phyloP scores from a whole-genome alignment of 2,797 vertebrate species.

The Bufotes viridis region DNA sequence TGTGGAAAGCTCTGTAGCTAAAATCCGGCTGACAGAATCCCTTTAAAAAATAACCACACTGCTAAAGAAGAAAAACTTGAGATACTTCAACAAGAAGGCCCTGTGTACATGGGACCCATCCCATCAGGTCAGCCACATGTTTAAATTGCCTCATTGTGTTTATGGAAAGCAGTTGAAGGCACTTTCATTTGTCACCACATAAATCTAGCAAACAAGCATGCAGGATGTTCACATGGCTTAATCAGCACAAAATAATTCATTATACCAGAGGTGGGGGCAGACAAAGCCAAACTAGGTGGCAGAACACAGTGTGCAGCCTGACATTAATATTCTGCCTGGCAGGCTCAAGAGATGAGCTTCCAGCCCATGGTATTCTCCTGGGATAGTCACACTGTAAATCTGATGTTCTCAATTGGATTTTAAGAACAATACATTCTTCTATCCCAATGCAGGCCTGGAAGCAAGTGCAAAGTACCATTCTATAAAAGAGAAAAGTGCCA shows the following conservation, averaged over 20 bases:
- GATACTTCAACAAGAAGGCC: not conserved
- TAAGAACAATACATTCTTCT: not conserved
- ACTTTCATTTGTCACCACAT: constrained; percentile 24
- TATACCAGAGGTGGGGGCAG: constrained; percentile 35
- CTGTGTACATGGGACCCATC: not conserved
- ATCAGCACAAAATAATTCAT: constrained; percentile 24
- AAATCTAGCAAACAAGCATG: constrained; percentile 16
- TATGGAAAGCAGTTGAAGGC: constrained; percentile 22
- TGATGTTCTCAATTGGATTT: constrained; percentile 2
- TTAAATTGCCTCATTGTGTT: constrained; percentile 28
- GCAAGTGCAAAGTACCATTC: not conserved
- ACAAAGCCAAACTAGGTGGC: constrained; percentile 19
- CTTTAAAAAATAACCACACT: too few species aligned
- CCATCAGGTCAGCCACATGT: not conserved
- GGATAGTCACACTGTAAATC: constrained; percentile 20
- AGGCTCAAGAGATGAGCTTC: constrained; percentile 2
- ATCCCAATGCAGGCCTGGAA: not conserved
- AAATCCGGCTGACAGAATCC: too few species aligned
- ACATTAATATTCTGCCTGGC: constrained; percentile 25
- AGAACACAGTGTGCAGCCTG: not conserved
- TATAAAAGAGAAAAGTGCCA: not conserved
- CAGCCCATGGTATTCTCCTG: constrained; percentile 9
- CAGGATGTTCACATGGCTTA: constrained; percentile 17
- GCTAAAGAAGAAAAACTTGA: not conserved
- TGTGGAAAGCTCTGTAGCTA: too few species aligned